phyloP scores from a whole-genome alignment of 2,888 invertebrate genomes.

The Chesias legatella region DNA sequence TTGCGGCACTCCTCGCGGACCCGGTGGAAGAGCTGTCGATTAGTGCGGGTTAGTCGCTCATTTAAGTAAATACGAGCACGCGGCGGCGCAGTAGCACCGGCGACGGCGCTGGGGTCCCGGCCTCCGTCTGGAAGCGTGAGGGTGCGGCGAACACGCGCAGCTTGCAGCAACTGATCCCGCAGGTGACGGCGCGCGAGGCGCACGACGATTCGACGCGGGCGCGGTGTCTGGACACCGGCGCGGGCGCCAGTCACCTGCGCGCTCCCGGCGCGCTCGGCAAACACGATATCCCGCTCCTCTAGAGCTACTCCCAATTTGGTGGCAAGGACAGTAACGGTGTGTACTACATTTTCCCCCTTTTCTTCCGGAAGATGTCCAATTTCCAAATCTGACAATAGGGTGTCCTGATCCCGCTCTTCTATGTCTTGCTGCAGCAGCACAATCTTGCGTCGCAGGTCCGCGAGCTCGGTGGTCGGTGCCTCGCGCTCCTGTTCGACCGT shows the following conservation, averaged over 20 bases:
- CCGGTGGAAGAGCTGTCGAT: conserved; percentile 6
- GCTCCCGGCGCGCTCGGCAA: not conserved
- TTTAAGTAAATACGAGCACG: not conserved
- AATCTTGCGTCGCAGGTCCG: conserved; percentile 1
- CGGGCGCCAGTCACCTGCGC: not conserved
- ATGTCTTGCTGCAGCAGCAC: conserved; percentile 1
- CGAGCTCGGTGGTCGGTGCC: not conserved
- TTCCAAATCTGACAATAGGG: conserved; percentile 1
- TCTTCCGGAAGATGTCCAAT: conserved; percentile 5
- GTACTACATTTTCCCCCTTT: conserved; percentile 3
- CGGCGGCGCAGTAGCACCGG: not conserved
- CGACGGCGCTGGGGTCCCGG: no score
- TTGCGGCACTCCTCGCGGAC: conserved; percentile 1
- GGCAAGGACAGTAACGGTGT: conserved; percentile 1
- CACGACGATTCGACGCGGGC: not conserved
- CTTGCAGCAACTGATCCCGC: not conserved
- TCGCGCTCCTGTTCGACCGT: no score
- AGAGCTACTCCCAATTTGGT: not conserved
- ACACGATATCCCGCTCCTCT: not conserved
- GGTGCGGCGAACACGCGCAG: conserved; percentile 1
- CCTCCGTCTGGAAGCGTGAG: not conserved
- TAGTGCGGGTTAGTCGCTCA: conserved; percentile 5
- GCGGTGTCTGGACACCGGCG: not conserved
- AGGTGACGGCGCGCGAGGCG: not conserved
- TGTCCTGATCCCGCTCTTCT: conserved; percentile 7